A percentile compares a stretch with the other conserved stretches of the same genome.
These are phyloP conservation scores for Philaethria dido DNA, from an alignment of 2,888 invertebrate species.

Conservation along the genomic window DNA sequence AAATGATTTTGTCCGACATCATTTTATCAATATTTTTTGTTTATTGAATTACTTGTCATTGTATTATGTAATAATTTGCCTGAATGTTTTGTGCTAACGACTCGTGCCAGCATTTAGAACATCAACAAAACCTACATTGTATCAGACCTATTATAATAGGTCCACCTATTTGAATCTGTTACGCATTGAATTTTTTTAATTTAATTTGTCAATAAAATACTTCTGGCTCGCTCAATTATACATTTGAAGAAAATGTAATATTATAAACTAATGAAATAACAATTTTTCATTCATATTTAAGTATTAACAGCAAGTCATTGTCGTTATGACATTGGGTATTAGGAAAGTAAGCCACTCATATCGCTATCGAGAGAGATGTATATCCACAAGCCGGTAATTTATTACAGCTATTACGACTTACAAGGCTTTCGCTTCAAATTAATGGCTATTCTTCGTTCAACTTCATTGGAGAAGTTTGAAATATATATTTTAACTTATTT, in stretches of 20 bases:
- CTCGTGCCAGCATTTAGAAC: background rate
- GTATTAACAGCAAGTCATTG: background rate
- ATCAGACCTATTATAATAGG: no score
- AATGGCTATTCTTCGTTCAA: background rate
- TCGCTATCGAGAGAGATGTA: constrained; percentile 1
- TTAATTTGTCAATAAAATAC: background rate
- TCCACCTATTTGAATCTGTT: background rate
- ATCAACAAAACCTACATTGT: background rate
- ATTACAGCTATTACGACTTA: no score
- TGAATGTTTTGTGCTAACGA: background rate
- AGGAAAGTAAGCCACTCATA: constrained; percentile 6
- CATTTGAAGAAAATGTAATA: background rate
- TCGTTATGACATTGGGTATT: constrained; percentile 24
- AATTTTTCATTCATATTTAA: background rate
- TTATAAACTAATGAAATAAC: background rate
- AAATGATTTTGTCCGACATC: no score
- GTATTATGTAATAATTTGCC: background rate
- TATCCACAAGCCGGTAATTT: background rate
- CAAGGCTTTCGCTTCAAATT: background rate
- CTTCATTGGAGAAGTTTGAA: background rate
- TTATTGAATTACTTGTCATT: background rate
- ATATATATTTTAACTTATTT: constrained; percentile 9
- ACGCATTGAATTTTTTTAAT: background rate
- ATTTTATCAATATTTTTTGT: background rate
- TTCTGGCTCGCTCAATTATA: background rate